Percentiles rank a stretch among this genome's conserved stretches.
phyloP scores from a whole-genome alignment of 2,113 vertebrate genomes.

The Dipodomys merriami region DNA sequence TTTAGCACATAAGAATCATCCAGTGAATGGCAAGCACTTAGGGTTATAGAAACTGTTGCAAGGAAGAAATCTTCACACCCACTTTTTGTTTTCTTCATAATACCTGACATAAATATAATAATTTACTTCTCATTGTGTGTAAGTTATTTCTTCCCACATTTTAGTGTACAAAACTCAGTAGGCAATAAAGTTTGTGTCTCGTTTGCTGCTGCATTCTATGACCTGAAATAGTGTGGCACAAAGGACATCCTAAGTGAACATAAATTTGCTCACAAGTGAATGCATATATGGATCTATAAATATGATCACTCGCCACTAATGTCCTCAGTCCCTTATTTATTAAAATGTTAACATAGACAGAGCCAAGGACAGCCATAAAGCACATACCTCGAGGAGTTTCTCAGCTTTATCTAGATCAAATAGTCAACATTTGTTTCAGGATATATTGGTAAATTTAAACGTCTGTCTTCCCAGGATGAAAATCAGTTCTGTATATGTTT shows the following conservation, averaged over 20 bases:
- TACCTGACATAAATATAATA: neutral
- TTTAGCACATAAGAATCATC: neutral
- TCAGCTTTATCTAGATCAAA: neutral
- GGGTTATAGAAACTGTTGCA: too few species aligned
- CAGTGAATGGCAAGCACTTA: too few species aligned
- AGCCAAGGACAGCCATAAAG: neutral
- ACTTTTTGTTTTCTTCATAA: neutral
- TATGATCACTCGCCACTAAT: neutral
- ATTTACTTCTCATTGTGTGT: neutral
- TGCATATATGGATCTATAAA: neutral
- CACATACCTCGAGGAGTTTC: neutral
- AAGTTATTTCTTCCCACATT: neutral
- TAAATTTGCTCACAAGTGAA: neutral
- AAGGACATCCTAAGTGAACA: neutral
- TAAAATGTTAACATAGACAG: neutral
- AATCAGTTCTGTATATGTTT: neutral
- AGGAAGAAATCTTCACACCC: neutral
- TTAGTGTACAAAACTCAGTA: neutral
- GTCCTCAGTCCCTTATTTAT: neutral
- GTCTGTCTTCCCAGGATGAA: neutral
- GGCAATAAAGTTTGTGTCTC: neutral
- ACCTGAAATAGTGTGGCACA: neutral
- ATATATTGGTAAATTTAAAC: conserved; percentile 12
- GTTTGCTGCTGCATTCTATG: neutral
- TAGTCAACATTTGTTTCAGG: neutral